Percentiles rank a stretch among this genome's conserved stretches.
Evolutionary conservation across 2,797 vertebrate genomes (phyloP).

Genomic region (Thripadectes ignobilis): DNA sequence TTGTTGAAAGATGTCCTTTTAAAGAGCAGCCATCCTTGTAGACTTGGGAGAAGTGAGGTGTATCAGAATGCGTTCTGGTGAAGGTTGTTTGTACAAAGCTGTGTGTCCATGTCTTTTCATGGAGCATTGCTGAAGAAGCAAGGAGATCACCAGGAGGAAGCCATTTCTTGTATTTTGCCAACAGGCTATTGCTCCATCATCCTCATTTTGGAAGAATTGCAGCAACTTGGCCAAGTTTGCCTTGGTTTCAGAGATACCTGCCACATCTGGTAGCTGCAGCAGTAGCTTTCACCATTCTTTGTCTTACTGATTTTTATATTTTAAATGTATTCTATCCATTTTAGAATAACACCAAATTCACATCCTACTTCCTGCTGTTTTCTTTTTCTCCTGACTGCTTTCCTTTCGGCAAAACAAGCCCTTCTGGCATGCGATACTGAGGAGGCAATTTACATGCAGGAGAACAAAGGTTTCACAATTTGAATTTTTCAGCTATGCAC

Average conservation of each 20-base stretch:
- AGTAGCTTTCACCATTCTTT: background rate
- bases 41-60: background rate
- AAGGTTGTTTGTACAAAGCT: background rate
- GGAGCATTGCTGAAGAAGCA: background rate
- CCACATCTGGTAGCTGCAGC: background rate
- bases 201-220: background rate
- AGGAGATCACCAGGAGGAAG: background rate
- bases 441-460: conserved; percentile 9
- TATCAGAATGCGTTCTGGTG: background rate
- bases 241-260: background rate
- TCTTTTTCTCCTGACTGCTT: background rate
- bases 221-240: background rate
- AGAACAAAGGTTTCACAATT: conserved; percentile 23
- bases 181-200: background rate
- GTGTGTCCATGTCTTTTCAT: background rate
- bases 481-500: background rate
- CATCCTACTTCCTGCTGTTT: background rate
- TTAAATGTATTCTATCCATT: background rate
- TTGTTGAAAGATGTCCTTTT: background rate
- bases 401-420: background rate
- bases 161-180: background rate
- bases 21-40: background rate
- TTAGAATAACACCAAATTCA: background rate
- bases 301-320: background rate
- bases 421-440: background rate